These are phyloP conservation scores for Aptenodytes patagonicus DNA, from an alignment of 2,113 vertebrate species.

Conservation along the genomic window DNA sequence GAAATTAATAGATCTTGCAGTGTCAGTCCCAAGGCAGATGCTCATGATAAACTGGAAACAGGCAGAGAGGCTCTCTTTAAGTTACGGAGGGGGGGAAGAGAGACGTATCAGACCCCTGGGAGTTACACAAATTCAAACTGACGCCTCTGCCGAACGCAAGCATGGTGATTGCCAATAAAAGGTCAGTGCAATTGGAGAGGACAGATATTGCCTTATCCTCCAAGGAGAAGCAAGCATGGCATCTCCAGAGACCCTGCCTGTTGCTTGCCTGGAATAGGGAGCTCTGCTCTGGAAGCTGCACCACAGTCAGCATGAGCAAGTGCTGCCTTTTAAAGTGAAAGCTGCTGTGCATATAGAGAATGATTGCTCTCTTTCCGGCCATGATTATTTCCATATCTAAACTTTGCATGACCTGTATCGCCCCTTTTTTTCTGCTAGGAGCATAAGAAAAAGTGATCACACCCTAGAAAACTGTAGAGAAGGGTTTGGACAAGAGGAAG, in stretches of 20 bases:
- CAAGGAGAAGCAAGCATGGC: rapidly evolving
- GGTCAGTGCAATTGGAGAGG: background rate
- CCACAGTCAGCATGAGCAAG: background rate
- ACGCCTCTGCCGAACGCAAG: background rate
- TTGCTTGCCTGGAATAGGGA: background rate
- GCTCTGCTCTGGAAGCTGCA: background rate
- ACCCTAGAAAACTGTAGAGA: background rate
- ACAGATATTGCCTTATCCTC: background rate
- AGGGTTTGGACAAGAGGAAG: background rate
- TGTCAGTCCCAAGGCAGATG: conserved; percentile 42
- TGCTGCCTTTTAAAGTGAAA: background rate
- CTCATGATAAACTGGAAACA: conserved; percentile 41
- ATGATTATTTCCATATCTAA: background rate
- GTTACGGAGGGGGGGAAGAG: background rate
- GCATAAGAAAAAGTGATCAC: background rate
- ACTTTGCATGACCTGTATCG: background rate
- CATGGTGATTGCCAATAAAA: background rate
- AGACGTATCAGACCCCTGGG: background rate
- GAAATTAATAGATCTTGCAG: conserved; percentile 61
- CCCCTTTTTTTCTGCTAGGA: background rate
- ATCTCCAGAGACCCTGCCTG: background rate
- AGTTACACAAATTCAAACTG: background rate
- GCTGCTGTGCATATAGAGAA: background rate
- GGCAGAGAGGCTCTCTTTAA: background rate
- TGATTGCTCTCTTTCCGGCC: background rate